Evolutionary conservation across 2,797 vertebrate genomes (phyloP), one percentile per base, ranked within the genome.

Genomic region (Prionace glauca): DNA sequence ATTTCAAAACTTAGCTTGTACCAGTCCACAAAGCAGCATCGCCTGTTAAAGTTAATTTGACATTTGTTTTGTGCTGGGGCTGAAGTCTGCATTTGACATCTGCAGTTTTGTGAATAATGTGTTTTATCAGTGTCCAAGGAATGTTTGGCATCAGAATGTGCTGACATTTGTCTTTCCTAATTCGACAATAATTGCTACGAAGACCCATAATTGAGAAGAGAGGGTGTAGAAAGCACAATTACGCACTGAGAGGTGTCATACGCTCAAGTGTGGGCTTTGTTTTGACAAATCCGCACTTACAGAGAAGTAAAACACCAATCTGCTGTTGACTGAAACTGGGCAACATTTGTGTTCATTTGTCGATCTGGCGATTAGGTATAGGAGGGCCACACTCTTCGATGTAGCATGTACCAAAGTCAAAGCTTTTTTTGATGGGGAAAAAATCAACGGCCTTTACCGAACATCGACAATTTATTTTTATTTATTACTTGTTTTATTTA

Each of bases 201-300:
- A 95, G 69, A 32, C 93, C 71, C 67, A 97, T 96, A 97, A 96
- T 95, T 91, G 95, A 96, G 96, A 96, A 97, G 97, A 96, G 97
- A 96, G 96, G 97, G 96, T 96, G 96, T 96, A 69, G 97, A 97
- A 97, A 97, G 97, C 96, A 50, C 84, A 97, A 96, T 97, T 97
- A 97, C 97, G 97, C 97, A 97, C 95, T 96, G 96, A 97, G 97
- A 97, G 96, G 96, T 96, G 97, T 97, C 97, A 97, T 97, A 97
- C 96, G 97, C 97, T 97, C 97, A 97, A 97, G 96, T 97, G 97
- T 50, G 41, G 67, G 71, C 97, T 97, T 96, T 97, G 96, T 97
- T 97, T 97, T 98, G 97, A 98, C 97, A 98, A 96, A 96, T 98
- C 98, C 98, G 98, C 97, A 98, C 45, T 56, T 77, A 72, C 69